Evolutionary conservation across 2,888 invertebrate species (phyloP), one percentile per base, ranked within the genome.

Genomic region (Orthonevra nobilis): DNA sequence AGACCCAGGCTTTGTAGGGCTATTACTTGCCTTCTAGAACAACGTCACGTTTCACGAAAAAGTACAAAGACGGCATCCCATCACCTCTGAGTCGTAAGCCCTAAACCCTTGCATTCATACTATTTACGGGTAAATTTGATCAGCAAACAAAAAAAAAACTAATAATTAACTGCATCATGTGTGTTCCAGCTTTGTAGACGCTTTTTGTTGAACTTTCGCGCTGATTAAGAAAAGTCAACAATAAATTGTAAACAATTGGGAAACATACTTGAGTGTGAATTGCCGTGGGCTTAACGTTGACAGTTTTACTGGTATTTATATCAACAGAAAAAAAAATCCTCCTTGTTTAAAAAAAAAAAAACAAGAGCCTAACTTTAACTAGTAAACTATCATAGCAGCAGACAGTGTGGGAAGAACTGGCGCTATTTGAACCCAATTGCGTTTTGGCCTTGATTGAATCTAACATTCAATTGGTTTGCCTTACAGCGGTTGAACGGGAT

Each of bases 151-250:
- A 30, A 30, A 30, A 9, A 30, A 3, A 10, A 30, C 10, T 7
- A 9, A 56, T n/a, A n/a, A n/a, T n/a, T n/a, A n/a, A 23, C 36
- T 14, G 5, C 19, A 20, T 15, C 36, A 36, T 10, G 19, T 17
- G 38, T 38, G n/a, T n/a, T 30, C 36, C 19, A 14, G 56, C 56
- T 68, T 46, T 38, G 46, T 56, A 20, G 1, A 10, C 28, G 32
- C 20, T 12, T 10, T 50, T 50, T 52, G 23, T 52, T 36, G 9
- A 3, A n/a, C 17, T 34, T 50, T 50, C 14, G 19, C 50, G 20
- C 34, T 50, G 32, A 50, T 50, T 32, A 48, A 19, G 19, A 12
- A 14, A 2, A 30, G n/a, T 50, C 19, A 50, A 50, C 48, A 7
- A 7, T 26, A 38, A 38, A 54, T 54, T 38, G 38, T 38, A 26